Evolutionary conservation across 2,888 invertebrate species (phyloP).

Genomic region (Tribolium freemani): DNA sequence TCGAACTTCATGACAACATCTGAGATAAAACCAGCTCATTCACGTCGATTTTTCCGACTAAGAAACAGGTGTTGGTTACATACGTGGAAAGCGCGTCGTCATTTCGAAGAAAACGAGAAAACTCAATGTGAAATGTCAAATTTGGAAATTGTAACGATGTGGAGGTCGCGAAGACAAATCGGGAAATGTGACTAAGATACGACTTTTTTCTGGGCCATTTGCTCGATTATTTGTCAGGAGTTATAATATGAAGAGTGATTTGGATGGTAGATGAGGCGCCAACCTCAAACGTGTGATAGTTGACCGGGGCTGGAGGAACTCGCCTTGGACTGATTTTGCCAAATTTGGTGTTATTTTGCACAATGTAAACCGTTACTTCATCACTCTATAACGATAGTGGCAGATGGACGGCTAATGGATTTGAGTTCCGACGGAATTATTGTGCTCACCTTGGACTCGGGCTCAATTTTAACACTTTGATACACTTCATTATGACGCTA

Average conservation of each 20-base stretch:
- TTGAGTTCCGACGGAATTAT: conserved; percentile 13
- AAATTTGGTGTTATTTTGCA: conserved; percentile 59
- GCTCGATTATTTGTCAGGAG: not conserved
- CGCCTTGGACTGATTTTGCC: conserved; percentile 59
- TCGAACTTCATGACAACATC: not conserved
- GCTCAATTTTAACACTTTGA: not conserved
- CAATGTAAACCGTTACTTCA: conserved; percentile 45
- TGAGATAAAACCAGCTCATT: conserved; percentile 13
- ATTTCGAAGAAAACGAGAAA: not conserved
- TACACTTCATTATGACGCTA: not conserved
- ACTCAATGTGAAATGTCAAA: not conserved
- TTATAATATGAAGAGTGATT: not conserved
- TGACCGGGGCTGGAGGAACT: conserved; percentile 16
- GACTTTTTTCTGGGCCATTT: not conserved
- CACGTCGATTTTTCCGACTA: conserved; percentile 12
- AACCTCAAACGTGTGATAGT: conserved; percentile 49
- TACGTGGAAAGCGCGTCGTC: not conserved
- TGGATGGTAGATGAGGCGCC: conserved; percentile 50
- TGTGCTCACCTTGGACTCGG: conserved; percentile 27
- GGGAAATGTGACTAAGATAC: not conserved
- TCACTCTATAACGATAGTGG: conserved; percentile 10
- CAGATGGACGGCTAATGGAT: not conserved
- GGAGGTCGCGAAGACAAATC: not conserved
- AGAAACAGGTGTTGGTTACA: conserved; percentile 8
- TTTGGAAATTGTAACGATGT: not conserved